Evolutionary conservation across 2,888 invertebrate species (phyloP), one percentile per base, ranked within the genome.

Genomic region (Erebia epiphron): DNA sequence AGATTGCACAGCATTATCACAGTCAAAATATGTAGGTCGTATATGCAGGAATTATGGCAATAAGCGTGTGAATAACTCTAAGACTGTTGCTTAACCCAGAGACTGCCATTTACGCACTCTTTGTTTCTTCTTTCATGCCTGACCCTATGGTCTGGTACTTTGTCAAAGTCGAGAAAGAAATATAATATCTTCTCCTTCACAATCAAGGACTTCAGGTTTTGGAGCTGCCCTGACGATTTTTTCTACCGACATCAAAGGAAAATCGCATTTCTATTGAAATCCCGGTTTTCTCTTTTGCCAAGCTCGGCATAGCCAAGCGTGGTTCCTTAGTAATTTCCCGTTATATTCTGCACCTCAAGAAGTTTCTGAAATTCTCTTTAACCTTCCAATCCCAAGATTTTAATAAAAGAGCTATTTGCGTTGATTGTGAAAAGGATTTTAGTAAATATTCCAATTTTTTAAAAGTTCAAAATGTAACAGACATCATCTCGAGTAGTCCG

Each of bases 301-400:
- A 76, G 75, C 70, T 57, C 74, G 69, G 75, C 81, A 80, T 80
- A 82, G 73, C 80, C 83, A 80, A 77, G 79, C 83, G 84, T 86
- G 82, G 80, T 85, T 85, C 85, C 84, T 82, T 65, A 75, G 82
- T 82, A 85, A 88, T 87, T 89, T 88, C 83, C 84, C 81, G 76
- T 76, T 70, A 72, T 77, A 70, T 72, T 74, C 74, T 70, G 57
- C 74, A 74, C 74, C 74, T 74, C 72, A 65, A 74, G 70, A 80
- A 68, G 65, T 73, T 71, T 70, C 72, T 68, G 49, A 72, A 73
- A 70, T 70, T 68, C 56, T 61, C 63, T 71, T 69, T 54, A 73
- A 71, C 69, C 67, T 73, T 65, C 71, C 69, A 70, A 69, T 71
- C 21, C 62, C 49, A 49, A 49, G 62, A 49, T 62, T 62, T 62